Percentiles rank a stretch among this genome's conserved stretches.
phyloP scores from a whole-genome alignment of 2,797 vertebrate genomes.

The Tadarida brasiliensis region DNA sequence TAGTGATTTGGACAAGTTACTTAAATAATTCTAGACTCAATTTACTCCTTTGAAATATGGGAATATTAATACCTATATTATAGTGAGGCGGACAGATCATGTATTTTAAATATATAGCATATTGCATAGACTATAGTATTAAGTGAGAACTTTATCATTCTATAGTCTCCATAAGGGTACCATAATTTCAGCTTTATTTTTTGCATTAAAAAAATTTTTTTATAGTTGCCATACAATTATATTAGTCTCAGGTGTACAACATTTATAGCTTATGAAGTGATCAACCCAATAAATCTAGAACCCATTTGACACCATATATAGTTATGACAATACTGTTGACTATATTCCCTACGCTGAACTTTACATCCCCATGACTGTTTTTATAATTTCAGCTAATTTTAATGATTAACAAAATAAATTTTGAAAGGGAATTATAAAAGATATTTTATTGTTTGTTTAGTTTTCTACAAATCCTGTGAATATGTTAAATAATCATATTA shows the following conservation, averaged over 20 bases:
- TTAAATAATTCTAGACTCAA: background rate
- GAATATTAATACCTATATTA: background rate
- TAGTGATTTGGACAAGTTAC: background rate
- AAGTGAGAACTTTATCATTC: background rate
- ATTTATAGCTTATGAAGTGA: background rate
- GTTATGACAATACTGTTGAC: background rate
- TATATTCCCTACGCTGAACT: background rate
- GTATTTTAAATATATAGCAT: background rate
- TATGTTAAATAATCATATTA: background rate
- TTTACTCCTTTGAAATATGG: background rate
- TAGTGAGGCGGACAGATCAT: background rate
- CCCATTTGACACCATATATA: background rate
- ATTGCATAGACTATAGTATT: background rate
- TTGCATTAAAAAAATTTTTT: background rate
- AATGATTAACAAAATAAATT: background rate
- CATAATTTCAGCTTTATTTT: constrained; percentile 44
- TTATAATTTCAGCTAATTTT: constrained; percentile 21
- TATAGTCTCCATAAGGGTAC: background rate
- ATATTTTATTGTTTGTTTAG: background rate
- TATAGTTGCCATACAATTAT: background rate
- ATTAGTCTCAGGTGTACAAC: background rate
- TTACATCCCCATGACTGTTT: background rate
- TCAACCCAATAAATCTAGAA: background rate
- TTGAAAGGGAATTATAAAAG: background rate
- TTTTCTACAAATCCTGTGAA: background rate